Conservation (phyloP, 2,797 vertebrate species). For the Sebastes hubbsi region DNA sequence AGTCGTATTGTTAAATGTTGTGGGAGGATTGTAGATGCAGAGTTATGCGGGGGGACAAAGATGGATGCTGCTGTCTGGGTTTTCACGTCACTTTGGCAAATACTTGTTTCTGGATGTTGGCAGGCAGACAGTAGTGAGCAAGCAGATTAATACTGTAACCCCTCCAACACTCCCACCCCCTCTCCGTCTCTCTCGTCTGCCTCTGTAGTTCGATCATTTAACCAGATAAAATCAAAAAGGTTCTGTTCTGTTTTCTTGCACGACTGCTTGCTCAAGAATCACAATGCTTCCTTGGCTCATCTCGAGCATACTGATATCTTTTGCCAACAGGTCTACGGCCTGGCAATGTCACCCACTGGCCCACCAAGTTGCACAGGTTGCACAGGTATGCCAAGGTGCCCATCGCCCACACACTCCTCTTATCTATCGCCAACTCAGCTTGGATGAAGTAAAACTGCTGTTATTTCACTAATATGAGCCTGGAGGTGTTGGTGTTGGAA, state of each 20-base stretch:
- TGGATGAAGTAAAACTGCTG: slow-evolving; percentile 44
- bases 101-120: slow-evolving; percentile 29
- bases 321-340: slow-evolving; percentile 38
- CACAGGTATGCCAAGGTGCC: slow-evolving; percentile 50
- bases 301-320: not conserved
- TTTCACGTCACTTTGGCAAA: slow-evolving; percentile 30
- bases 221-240: not conserved
- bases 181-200: not conserved
- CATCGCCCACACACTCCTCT: slow-evolving; percentile 57
- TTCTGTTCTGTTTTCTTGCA: not conserved
- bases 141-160: slow-evolving; percentile 41
- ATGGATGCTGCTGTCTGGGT: slow-evolving; percentile 40
- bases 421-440: slow-evolving; percentile 60
- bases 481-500: slow-evolving; percentile 24
- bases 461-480: slow-evolving; percentile 49
- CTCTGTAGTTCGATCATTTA: not conserved
- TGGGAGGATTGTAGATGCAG: slow-evolving; percentile 18
- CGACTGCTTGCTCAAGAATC: not conserved
- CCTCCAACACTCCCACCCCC: not conserved
- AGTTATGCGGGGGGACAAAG: slow-evolving; percentile 31
- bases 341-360: slow-evolving; percentile 53
- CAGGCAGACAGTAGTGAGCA: slow-evolving; percentile 35
- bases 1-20: slow-evolving; percentile 22
- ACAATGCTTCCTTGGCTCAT: slow-evolving; percentile 7
- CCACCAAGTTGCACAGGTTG: slow-evolving; percentile 37